phyloP scores from a whole-genome alignment of 2,797 vertebrate genomes.

The Takifugu rubripes region DNA sequence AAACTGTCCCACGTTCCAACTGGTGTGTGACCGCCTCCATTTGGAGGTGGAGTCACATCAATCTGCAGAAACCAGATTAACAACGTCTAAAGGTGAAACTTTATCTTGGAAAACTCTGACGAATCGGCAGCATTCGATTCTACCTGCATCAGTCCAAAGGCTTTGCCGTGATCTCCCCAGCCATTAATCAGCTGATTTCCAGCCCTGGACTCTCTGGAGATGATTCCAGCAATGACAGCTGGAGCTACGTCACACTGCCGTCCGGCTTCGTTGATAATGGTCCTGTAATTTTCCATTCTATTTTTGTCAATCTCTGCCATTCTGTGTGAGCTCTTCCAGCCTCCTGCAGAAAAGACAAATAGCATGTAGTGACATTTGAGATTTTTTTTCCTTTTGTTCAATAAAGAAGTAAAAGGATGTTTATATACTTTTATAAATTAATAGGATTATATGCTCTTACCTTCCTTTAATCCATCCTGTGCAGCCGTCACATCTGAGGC shows the following conservation, averaged over 20 bases:
- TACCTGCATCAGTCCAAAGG: conserved; percentile 62
- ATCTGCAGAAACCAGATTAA: conserved; percentile 25
- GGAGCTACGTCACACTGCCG: background rate
- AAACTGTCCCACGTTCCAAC: conserved; percentile 29
- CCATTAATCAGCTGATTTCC: conserved; percentile 8
- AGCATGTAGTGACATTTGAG: background rate
- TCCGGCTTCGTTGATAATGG: conserved; percentile 16
- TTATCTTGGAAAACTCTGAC: background rate
- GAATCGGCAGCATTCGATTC: background rate
- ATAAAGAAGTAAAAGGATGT: no score
- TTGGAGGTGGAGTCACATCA: conserved; percentile 21
- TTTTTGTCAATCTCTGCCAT: conserved; percentile 22
- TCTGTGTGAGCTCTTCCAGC: background rate
- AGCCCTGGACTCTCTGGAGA: conserved; percentile 63
- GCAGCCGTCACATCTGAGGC: conserved; percentile 15
- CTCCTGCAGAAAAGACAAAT: conserved; percentile 7
- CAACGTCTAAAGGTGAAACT: no score
- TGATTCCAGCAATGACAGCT: conserved; percentile 61
- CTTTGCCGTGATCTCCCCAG: conserved; percentile 30
- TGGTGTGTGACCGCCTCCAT: conserved; percentile 1
- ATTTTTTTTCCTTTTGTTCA: background rate
- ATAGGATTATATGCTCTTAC: no score
- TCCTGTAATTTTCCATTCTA: conserved; percentile 34
- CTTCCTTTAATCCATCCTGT: conserved; percentile 10
- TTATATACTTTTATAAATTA: background rate